phyloP scores from a whole-genome alignment of 2,888 invertebrate genomes.

The Cephonodes hylas region DNA sequence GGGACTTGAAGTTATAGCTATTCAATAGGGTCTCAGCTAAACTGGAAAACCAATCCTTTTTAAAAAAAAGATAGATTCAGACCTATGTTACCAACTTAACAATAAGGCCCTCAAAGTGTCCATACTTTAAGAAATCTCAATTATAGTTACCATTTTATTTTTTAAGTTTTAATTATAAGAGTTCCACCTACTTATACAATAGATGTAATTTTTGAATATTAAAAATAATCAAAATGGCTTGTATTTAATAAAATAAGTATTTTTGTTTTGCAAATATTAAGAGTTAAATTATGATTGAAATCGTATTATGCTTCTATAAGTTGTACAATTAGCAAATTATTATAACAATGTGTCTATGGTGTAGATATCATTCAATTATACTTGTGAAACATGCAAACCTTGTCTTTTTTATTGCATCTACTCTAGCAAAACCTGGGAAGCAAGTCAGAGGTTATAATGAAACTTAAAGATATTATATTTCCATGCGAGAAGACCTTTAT shows the following conservation, averaged over 20 bases:
- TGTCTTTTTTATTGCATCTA: background rate
- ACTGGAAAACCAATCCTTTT: background rate
- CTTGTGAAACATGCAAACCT: constrained; percentile 9
- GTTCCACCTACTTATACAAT: constrained; percentile 13
- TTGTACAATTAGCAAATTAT: background rate
- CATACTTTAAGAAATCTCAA: constrained; percentile 34
- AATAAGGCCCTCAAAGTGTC: constrained; percentile 10
- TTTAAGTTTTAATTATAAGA: constrained; percentile 32
- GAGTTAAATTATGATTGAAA: constrained; percentile 12
- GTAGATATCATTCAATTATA: constrained; percentile 13
- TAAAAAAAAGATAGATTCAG: background rate
- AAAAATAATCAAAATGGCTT: background rate
- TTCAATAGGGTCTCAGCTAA: background rate
- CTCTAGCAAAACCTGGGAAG: too few relatives aligned
- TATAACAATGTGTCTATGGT: constrained; percentile 7
- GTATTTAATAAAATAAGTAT: constrained; percentile 8
- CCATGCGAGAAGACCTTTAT: too few relatives aligned
- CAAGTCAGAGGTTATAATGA: too few relatives aligned
- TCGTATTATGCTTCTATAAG: constrained; percentile 10
- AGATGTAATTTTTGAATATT: background rate
- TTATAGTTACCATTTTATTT: constrained; percentile 36
- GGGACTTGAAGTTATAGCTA: background rate
- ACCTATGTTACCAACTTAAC: constrained; percentile 3
- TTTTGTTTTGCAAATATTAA: constrained; percentile 10
- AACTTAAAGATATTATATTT: too few relatives aligned